Evolutionary conservation across 2,888 invertebrate species (phyloP).

Genomic region (Gisinianus flammeolus): DNA sequence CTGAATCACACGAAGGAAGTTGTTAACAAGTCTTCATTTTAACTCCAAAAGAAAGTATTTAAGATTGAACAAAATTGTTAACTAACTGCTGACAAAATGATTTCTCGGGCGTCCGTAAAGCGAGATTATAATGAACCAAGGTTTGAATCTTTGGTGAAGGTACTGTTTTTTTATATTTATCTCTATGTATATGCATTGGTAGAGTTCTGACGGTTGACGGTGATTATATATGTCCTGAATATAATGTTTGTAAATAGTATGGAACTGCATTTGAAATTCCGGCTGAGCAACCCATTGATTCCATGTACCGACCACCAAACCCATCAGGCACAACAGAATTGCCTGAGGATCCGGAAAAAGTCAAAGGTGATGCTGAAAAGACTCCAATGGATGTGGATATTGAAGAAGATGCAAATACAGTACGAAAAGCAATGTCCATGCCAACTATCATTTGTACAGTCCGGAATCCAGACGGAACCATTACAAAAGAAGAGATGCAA

Average conservation of each 20-base stretch:
- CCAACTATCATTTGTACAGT: neutral
- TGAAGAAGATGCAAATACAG: neutral
- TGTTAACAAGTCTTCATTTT: no score
- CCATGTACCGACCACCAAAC: slow-evolving; percentile 10
- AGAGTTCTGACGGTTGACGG: neutral
- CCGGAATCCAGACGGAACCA: slow-evolving; percentile 18
- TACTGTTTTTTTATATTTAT: neutral
- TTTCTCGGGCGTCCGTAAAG: neutral
- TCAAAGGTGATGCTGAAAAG: slow-evolving; percentile 1
- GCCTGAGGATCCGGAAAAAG: neutral
- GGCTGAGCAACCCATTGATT: slow-evolving; percentile 12
- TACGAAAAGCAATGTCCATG: neutral
- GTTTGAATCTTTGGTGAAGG: slow-evolving; percentile 17
- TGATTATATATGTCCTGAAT: neutral
- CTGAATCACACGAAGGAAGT: no score
- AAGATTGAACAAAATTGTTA: no score
- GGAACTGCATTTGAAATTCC: slow-evolving; percentile 21
- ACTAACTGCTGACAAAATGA: neutral
- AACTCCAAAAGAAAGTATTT: no score
- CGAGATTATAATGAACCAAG: neutral
- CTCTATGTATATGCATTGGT: no score
- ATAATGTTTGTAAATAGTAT: neutral
- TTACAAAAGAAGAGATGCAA: slow-evolving; percentile 34
- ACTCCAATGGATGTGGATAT: neutral
- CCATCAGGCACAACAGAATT: neutral